phyloP scores from a whole-genome alignment of 1,140 invertebrate genomes.

The Neodiprion pinetum region DNA sequence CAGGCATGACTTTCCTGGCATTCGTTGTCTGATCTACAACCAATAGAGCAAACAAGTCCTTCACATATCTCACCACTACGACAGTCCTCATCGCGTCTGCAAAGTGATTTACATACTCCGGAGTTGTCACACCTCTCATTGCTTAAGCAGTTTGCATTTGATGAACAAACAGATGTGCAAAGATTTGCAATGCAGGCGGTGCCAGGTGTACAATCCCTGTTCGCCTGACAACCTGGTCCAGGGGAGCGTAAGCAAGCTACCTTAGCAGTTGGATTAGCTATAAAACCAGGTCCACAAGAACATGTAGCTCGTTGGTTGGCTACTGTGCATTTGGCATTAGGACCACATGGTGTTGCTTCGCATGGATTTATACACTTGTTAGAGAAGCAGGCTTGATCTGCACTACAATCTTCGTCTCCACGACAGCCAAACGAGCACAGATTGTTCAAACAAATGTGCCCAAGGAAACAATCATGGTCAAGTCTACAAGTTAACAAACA shows the following conservation, averaged over 20 bases:
- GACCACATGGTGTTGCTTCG: conserved; percentile 77
- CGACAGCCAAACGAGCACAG: conserved; percentile 87
- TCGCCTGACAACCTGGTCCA: conserved; percentile 72
- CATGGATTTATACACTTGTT: conserved; percentile 86
- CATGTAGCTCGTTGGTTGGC: conserved; percentile 84
- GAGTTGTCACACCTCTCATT: conserved; percentile 79
- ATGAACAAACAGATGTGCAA: conserved; percentile 80
- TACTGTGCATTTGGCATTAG: conserved; percentile 82
- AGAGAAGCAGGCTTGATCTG: conserved; percentile 78
- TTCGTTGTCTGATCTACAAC: conserved; percentile 82
- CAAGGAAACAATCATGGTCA: conserved; percentile 90
- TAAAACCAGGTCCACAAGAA: conserved; percentile 77
- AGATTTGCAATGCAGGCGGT: conserved; percentile 74
- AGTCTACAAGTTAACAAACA: conserved; percentile 87
- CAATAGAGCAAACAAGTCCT: conserved; percentile 75
- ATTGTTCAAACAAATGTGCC: conserved; percentile 86
- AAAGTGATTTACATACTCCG: conserved; percentile 72
- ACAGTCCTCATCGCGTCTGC: conserved; percentile 80
- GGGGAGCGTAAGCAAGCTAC: conserved; percentile 83
- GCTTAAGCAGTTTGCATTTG: conserved; percentile 75
- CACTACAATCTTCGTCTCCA: conserved; percentile 85
- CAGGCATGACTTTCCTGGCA: conserved; percentile 76
- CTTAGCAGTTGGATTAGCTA: conserved; percentile 83
- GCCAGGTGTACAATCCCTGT: conserved; percentile 74
- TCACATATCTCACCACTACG: conserved; percentile 85